These are phyloP conservation scores for Chiroxiphia lanceolata DNA, from an alignment of 2,797 vertebrate genomes.

Conservation along the genomic window DNA sequence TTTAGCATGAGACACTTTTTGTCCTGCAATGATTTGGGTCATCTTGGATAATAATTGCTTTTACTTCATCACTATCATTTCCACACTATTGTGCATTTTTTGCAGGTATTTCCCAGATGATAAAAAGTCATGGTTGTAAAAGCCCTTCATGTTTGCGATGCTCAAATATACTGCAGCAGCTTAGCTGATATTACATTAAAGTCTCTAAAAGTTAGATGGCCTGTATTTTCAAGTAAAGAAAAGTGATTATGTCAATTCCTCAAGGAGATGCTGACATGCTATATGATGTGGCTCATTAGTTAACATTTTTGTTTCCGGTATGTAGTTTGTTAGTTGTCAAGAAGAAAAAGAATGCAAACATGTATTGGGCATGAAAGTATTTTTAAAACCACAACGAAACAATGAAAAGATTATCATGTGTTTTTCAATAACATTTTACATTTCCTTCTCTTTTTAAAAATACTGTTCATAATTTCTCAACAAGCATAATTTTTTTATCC, in stretches of 20 bases:
- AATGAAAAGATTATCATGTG: background rate
- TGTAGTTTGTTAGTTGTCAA: background rate
- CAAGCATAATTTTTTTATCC: background rate
- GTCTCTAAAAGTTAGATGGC: background rate
- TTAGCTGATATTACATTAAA: background rate
- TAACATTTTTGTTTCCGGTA: background rate
- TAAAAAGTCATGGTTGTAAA: background rate
- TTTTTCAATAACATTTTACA: background rate
- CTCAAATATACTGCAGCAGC: background rate
- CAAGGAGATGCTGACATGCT: background rate
- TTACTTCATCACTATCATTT: background rate
- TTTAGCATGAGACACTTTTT: background rate
- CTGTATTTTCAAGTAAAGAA: background rate
- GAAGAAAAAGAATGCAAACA: background rate
- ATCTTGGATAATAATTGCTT: background rate
- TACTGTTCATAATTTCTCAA: rapidly evolving
- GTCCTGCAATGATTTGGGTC: background rate
- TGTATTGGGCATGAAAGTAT: background rate
- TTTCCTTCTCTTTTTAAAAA: background rate
- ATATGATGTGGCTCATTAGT: background rate
- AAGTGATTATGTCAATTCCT: background rate
- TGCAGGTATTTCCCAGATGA: background rate
- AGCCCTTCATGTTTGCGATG: background rate
- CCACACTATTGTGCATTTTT: background rate
- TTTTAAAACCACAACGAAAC: background rate